Evolutionary conservation across 2,797 vertebrate genomes (phyloP).

Genomic region (Nyctalus aviator): DNA sequence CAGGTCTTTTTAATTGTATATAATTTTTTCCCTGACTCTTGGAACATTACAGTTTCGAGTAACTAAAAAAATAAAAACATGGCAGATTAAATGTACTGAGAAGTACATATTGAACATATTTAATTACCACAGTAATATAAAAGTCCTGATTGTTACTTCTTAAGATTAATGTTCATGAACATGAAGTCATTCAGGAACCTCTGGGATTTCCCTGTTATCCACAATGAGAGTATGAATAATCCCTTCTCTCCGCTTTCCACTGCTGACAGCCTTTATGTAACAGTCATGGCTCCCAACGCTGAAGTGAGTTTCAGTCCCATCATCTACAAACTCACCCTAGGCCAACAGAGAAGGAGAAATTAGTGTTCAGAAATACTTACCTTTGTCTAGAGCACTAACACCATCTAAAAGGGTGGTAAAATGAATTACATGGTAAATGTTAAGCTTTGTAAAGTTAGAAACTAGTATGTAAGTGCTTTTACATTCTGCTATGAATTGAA

Average conservation of each 20-base stretch:
- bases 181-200: slow-evolving; percentile 89
- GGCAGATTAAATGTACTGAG: slow-evolving; percentile 80
- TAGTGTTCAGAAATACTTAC: neutral
- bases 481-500: neutral
- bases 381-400: neutral
- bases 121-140: slow-evolving; percentile 83
- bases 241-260: slow-evolving; percentile 95
- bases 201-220: slow-evolving; percentile 93
- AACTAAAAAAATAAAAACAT: slow-evolving; percentile 82
- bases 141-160: slow-evolving; percentile 78
- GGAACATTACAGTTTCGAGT: slow-evolving; percentile 73
- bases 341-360: slow-evolving; percentile 29
- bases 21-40: slow-evolving; percentile 78
- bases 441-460: neutral
- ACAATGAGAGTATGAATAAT: slow-evolving; percentile 97
- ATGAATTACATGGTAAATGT: neutral
- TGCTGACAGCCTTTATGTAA: slow-evolving; percentile 98
- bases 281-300: slow-evolving; percentile 93
- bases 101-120: slow-evolving; percentile 82
- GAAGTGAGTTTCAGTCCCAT: slow-evolving; percentile 99
- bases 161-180: slow-evolving; percentile 62
- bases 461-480: neutral
- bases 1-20: slow-evolving; percentile 60
- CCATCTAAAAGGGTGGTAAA: neutral
- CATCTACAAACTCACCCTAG: slow-evolving; percentile 98